Evolutionary conservation across 2,113 vertebrate genomes (phyloP).

Genomic region (Plecotus auritus): DNA sequence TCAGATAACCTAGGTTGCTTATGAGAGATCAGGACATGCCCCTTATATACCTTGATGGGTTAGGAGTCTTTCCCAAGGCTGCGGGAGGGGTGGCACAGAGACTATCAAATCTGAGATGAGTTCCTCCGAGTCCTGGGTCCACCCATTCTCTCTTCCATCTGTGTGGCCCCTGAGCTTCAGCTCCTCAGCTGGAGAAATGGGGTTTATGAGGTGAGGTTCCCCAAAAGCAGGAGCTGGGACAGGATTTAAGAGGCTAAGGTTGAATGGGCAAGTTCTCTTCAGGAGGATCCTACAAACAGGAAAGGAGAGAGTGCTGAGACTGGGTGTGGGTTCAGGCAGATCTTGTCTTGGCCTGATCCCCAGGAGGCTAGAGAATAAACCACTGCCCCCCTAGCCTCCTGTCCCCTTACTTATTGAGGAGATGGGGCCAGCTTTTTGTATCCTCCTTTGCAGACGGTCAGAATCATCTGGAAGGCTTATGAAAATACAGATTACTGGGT

Average conservation of each 20-base stretch:
- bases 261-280: background rate
- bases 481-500: too few relatives aligned
- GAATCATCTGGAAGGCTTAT: background rate
- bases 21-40: background rate
- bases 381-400: background rate
- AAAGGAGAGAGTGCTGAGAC: background rate
- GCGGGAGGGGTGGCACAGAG: background rate
- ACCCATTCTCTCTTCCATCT: background rate
- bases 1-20: background rate
- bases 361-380: background rate
- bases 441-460: fast-evolving
- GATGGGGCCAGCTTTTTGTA: fast-evolving
- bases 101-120: background rate
- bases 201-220: background rate
- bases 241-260: background rate
- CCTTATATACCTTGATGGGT: background rate
- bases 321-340: fast-evolving
- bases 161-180: background rate
- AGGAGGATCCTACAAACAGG: background rate
- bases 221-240: background rate
- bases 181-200: background rate
- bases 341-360: background rate
- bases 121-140: background rate
- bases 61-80: background rate
- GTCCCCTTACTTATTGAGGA: background rate